A percentile compares a stretch with the other conserved stretches of the same genome.
Evolutionary conservation across 2,888 invertebrate genomes (phyloP).

Genomic region (Fragum fragum): DNA sequence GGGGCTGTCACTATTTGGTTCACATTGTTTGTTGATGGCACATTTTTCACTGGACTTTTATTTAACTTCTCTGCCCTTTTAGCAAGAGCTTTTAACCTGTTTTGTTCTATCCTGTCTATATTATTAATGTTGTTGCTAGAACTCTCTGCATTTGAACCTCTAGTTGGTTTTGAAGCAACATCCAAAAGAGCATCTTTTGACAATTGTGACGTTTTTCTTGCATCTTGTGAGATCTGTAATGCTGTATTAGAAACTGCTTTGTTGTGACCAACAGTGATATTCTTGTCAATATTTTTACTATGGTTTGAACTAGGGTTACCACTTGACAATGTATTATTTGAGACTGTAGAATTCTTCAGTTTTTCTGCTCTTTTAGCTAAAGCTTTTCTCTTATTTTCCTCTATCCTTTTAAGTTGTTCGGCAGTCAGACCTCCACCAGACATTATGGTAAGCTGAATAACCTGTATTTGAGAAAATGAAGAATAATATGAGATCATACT

Average conservation of each 20-base stretch:
- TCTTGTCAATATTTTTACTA: neutral
- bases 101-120: slow-evolving; percentile 86
- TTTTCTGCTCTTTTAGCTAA: slow-evolving; percentile 83
- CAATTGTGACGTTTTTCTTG: neutral
- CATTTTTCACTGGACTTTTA: slow-evolving; percentile 41
- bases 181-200: neutral
- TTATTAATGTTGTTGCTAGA: neutral
- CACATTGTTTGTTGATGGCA: neutral
- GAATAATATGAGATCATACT: no score
- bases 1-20: neutral
- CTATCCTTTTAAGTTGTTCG: slow-evolving; percentile 87
- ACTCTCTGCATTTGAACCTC: slow-evolving; percentile 1
- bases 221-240: neutral
- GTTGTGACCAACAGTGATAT: neutral
- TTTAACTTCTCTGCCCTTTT: slow-evolving; percentile 76
- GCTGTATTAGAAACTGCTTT: neutral
- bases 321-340: neutral
- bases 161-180: neutral
- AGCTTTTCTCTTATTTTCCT: slow-evolving; percentile 87
- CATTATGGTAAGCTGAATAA: slow-evolving; percentile 3
- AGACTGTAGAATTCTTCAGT: neutral
- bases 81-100: slow-evolving; percentile 86
- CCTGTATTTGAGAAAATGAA: no score
- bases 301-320: neutral
- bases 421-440: slow-evolving; percentile 79